phyloP scores from a whole-genome alignment of 2,888 invertebrate species.

The Cantharis flavilabris region DNA sequence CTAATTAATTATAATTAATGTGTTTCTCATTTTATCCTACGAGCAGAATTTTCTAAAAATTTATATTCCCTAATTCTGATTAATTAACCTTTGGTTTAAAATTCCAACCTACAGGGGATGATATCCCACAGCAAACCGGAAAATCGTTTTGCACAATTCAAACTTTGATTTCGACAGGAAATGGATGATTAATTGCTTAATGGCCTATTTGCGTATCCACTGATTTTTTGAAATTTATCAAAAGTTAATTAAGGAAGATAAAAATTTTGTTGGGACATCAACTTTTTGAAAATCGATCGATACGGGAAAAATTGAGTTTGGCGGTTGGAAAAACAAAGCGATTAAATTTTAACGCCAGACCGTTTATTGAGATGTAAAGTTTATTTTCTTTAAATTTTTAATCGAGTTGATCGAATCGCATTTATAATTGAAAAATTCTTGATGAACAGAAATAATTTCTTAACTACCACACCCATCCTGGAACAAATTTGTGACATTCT shows the following conservation, averaged over 20 bases:
- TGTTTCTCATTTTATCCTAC: neutral
- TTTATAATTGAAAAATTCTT: neutral
- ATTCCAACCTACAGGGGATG: neutral
- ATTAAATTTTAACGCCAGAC: neutral
- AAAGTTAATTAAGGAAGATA: neutral
- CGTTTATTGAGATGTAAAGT: neutral
- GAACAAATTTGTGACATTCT: neutral
- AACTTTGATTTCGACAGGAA: neutral
- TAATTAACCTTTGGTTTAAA: neutral
- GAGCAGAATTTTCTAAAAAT: neutral
- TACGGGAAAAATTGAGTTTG: neutral
- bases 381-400: neutral
- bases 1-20: neutral
- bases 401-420: neutral
- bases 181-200: conserved; percentile 2
- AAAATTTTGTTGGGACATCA: neutral
- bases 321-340: neutral
- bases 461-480: neutral
- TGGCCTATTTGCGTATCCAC: neutral
- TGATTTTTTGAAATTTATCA: neutral
- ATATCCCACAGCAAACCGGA: neutral
- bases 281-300: neutral
- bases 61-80: neutral
- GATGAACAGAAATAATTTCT: neutral
- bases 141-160: neutral